phyloP scores from a whole-genome alignment of 2,888 invertebrate species.

The Drosophila limbata region DNA sequence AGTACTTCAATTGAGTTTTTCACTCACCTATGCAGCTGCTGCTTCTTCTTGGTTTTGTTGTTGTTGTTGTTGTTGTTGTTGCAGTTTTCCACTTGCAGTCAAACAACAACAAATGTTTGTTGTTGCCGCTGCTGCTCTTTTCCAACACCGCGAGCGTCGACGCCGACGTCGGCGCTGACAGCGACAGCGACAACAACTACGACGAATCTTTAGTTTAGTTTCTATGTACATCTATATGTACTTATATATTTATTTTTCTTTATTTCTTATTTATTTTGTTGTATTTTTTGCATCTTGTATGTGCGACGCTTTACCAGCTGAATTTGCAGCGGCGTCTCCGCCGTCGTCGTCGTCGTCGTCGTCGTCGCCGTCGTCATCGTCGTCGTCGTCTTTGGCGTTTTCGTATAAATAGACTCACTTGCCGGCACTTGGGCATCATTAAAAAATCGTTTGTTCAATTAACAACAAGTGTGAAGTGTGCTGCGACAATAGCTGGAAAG shows the following conservation, averaged over 20 bases:
- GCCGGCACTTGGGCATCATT: slow-evolving; percentile 85
- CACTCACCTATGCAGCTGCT: slow-evolving; percentile 33
- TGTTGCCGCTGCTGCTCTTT: slow-evolving; percentile 62
- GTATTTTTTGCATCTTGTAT: slow-evolving; percentile 68
- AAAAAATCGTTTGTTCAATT: slow-evolving; percentile 84
- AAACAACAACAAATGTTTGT: slow-evolving; percentile 26
- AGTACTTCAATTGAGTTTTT: slow-evolving; percentile 22
- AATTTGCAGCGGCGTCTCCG: slow-evolving; percentile 27
- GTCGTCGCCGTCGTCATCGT: slow-evolving; percentile 1
- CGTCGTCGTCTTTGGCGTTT: slow-evolving; percentile 54
- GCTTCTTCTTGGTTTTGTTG: slow-evolving; percentile 16
- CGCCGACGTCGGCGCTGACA: slow-evolving; percentile 11
- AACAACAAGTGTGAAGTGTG: slow-evolving; percentile 75
- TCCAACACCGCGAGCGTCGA: slow-evolving; percentile 41
- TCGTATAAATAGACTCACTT: slow-evolving; percentile 84
- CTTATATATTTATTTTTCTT: slow-evolving; percentile 35
- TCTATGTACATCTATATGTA: slow-evolving; percentile 48
- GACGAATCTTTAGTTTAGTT: slow-evolving; percentile 74
- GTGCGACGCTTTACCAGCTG: slow-evolving; percentile 70
- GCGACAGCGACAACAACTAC: slow-evolving; percentile 28
- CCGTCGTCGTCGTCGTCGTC: too few species aligned
- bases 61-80: slow-evolving; percentile 23
- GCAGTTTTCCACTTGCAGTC: slow-evolving; percentile 41
- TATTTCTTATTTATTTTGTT: slow-evolving; percentile 20
- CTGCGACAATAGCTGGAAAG: slow-evolving; percentile 36